Percentiles rank a stretch among this genome's conserved stretches.
phyloP scores from a whole-genome alignment of 2,113 vertebrate species.

The Coreoperca whiteheadi region DNA sequence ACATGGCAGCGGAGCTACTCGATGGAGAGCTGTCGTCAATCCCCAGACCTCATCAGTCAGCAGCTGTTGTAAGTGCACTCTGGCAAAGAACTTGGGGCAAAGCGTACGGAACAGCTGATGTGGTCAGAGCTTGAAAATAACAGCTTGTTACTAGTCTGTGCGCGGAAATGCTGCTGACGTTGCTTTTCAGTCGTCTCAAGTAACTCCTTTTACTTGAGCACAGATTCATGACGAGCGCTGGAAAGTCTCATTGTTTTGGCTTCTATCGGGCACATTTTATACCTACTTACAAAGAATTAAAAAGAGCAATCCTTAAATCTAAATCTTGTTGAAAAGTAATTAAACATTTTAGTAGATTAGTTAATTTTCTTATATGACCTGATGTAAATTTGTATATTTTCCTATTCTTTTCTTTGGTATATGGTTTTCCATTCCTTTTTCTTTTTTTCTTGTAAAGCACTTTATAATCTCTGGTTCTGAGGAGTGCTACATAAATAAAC shows the following conservation, averaged over 20 bases:
- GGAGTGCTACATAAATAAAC: background rate
- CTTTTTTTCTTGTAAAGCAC: background rate
- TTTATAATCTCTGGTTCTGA: background rate
- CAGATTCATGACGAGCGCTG: background rate
- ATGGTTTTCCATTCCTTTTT: background rate
- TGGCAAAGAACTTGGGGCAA: constrained; percentile 23
- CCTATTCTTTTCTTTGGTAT: background rate
- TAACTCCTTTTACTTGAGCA: background rate
- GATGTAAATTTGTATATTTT: background rate
- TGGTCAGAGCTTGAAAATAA: constrained; percentile 35
- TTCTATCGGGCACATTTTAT: background rate
- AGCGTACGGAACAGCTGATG: constrained; percentile 1
- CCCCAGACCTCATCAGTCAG: constrained; percentile 49
- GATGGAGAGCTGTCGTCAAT: constrained; percentile 33
- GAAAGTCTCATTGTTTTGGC: background rate
- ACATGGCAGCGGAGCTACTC: constrained; percentile 33
- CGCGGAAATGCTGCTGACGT: constrained; percentile 10
- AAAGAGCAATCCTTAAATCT: background rate
- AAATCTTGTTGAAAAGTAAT: background rate
- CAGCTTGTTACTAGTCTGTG: constrained; percentile 3
- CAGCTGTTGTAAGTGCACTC: constrained; percentile 5
- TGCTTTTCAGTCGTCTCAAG: background rate
- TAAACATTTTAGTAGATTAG: background rate
- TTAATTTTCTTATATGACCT: background rate
- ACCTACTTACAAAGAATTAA: background rate